These are phyloP conservation scores for Limonius californicus DNA, from an alignment of 1,140 invertebrate genomes.

Conservation along the genomic window DNA sequence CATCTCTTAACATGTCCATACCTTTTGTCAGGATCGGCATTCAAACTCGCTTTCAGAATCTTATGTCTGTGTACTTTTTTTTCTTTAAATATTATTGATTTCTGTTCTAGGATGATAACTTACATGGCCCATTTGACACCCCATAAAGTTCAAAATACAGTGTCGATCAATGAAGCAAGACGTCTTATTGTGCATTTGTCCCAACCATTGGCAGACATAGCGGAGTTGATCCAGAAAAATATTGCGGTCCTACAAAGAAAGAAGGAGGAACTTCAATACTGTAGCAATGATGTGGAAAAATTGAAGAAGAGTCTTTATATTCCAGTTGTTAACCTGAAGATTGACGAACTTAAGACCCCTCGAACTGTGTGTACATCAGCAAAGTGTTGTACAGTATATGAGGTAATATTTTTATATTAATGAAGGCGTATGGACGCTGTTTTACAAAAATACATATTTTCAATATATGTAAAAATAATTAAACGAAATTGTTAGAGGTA, in stretches of 20 bases:
- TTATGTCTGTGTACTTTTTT: too few relatives aligned
- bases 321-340: slow-evolving; percentile 34
- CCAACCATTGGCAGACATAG: slow-evolving; percentile 41
- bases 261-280: slow-evolving; percentile 20
- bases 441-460: too few relatives aligned
- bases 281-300: slow-evolving; percentile 30
- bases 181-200: slow-evolving; percentile 37
- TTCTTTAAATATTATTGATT: too few relatives aligned
- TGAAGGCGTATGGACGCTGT: too few relatives aligned
- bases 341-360: slow-evolving; percentile 35
- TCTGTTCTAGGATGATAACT: slow-evolving; percentile 36
- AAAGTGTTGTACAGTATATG: slow-evolving; percentile 32
- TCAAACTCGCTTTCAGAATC: too few relatives aligned
- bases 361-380: slow-evolving; percentile 38
- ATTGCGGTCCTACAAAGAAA: slow-evolving; percentile 30
- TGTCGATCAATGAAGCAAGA: slow-evolving; percentile 39
- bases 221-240: slow-evolving; percentile 38
- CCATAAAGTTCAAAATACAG: slow-evolving; percentile 36
- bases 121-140: slow-evolving; percentile 34
- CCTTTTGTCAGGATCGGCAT: too few relatives aligned
- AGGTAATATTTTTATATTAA: too few relatives aligned
- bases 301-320: slow-evolving; percentile 37
- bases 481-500: too few relatives aligned
- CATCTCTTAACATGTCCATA: too few relatives aligned
- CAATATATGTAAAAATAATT: too few relatives aligned